Conservation (phyloP, 2,888 invertebrate species). For the Epinotia demarniana region DNA sequence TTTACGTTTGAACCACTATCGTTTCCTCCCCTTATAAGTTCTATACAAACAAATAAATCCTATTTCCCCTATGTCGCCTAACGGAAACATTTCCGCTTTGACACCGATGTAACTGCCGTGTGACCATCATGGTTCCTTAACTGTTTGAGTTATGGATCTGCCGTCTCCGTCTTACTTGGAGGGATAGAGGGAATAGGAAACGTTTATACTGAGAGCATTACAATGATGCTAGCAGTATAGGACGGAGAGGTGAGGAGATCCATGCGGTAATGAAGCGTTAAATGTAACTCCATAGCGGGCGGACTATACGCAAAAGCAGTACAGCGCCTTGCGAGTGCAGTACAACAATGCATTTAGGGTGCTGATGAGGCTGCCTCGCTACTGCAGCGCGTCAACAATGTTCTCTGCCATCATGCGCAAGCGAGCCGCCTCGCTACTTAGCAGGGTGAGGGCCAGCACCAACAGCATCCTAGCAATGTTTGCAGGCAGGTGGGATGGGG, state of each 20-base stretch:
- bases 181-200: slow-evolving; percentile 53
- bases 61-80: slow-evolving; percentile 58
- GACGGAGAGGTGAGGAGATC: slow-evolving; percentile 33
- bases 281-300: not conserved
- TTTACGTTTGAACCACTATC: slow-evolving; percentile 25
- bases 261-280: not conserved
- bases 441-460: no score
- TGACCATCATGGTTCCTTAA: slow-evolving; percentile 59
- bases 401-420: no score
- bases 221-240: slow-evolving; percentile 54
- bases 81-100: slow-evolving; percentile 76
- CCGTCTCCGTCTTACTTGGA: slow-evolving; percentile 53
- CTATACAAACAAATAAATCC: slow-evolving; percentile 54
- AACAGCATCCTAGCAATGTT: no score
- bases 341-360: no score
- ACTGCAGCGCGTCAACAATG: no score
- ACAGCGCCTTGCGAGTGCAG: no score
- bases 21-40: slow-evolving; percentile 31
- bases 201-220: slow-evolving; percentile 54
- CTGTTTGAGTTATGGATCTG: slow-evolving; percentile 60
- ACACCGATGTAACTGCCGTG: slow-evolving; percentile 75
- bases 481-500: no score
- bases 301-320: no score
- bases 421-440: no score
- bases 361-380: no score